Evolutionary conservation across 1,140 invertebrate species (phyloP).

Genomic region (Streblospio benedicti): DNA sequence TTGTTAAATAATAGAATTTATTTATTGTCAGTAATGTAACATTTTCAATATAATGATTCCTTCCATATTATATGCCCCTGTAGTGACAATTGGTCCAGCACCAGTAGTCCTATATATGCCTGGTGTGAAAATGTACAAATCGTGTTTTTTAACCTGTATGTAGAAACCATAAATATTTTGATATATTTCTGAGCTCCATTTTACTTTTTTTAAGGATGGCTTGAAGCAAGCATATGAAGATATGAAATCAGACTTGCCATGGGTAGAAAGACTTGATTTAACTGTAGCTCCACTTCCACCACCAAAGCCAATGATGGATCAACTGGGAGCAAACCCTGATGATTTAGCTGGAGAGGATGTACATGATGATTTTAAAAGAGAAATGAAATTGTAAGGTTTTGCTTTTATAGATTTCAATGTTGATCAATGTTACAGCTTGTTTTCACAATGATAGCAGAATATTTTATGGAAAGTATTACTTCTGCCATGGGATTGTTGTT

Average conservation of each 20-base stretch:
- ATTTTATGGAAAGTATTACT: too few relatives aligned
- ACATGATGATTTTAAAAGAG: constrained; percentile 86
- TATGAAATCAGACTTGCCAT: constrained; percentile 40
- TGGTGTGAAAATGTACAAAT: too few relatives aligned
- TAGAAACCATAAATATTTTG: too few relatives aligned
- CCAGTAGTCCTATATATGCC: too few relatives aligned
- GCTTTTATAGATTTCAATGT: not conserved
- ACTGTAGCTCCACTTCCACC: constrained; percentile 63
- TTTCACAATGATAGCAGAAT: too few relatives aligned
- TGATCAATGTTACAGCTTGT: not conserved
- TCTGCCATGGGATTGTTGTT: too few relatives aligned
- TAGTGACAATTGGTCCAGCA: too few relatives aligned
- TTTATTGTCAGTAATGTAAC: too few relatives aligned
- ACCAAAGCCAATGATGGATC: constrained; percentile 66
- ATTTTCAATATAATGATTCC: too few relatives aligned
- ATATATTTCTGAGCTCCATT: not conserved
- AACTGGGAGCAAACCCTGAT: constrained; percentile 47
- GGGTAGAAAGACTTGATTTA: constrained; percentile 77
- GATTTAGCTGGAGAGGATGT: constrained; percentile 63
- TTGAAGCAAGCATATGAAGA: not conserved
- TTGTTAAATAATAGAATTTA: too few relatives aligned
- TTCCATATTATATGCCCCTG: too few relatives aligned
- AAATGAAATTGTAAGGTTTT: constrained; percentile 63
- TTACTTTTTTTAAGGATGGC: constrained; percentile 3
- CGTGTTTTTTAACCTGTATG: too few relatives aligned